Conservation (phyloP, 2,113 vertebrate species). For the Monopterus albus region DNA sequence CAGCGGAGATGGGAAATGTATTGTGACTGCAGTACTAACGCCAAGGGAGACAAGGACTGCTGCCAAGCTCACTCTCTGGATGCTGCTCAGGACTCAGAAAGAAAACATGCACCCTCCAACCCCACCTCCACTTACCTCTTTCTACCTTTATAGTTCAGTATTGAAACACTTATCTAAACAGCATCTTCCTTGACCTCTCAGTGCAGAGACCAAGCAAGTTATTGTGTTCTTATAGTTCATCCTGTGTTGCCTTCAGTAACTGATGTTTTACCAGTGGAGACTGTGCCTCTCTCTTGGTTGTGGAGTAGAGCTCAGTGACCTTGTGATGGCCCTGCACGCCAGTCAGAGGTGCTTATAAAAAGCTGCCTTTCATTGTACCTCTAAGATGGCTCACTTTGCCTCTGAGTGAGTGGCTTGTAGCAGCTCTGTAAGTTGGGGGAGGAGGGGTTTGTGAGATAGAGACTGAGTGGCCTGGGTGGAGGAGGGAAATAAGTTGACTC, state of each 20-base stretch:
- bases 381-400: conserved; percentile 54
- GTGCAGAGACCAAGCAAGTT: conserved; percentile 45
- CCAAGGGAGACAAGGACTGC: conserved; percentile 69
- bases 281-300: conserved; percentile 26
- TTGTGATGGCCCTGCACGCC: conserved; percentile 53
- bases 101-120: conserved; percentile 43
- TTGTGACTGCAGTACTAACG: conserved; percentile 75
- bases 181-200: conserved; percentile 44
- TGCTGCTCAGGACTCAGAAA: conserved; percentile 56
- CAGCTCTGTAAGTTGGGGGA: conserved; percentile 12
- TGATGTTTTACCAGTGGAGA: conserved; percentile 44
- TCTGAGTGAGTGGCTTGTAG: conserved; percentile 43
- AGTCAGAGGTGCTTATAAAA: conserved; percentile 67
- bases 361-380: conserved; percentile 58
- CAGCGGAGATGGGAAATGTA: conserved; percentile 68
- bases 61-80: conserved; percentile 70
- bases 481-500: conserved; percentile 20
- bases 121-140: conserved; percentile 27
- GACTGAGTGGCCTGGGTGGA: neutral
- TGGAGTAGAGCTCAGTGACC: conserved; percentile 58
- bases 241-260: conserved; percentile 56
- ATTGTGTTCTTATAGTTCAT: conserved; percentile 66
- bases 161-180: conserved; percentile 64
- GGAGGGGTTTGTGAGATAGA: conserved; percentile 17
- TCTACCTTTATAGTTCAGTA: conserved; percentile 47